Evolutionary conservation across 2,888 invertebrate species (phyloP), one percentile per base, ranked within the genome.

Genomic region (Agriopis aurantiaria): DNA sequence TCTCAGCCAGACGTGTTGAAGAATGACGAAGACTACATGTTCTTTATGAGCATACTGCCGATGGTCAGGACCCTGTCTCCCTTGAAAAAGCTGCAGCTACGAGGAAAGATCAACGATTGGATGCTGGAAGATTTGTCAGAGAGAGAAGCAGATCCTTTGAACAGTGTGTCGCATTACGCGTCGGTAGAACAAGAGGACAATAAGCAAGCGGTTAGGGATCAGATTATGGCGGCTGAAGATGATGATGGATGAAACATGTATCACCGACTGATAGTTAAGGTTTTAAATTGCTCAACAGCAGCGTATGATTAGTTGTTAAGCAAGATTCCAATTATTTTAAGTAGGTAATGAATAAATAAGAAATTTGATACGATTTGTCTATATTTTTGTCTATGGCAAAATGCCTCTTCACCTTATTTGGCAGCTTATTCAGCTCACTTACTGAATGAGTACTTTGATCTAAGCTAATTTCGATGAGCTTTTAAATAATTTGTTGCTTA

Each of bases 31-130:
- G 84, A 84, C 46, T 81, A 78, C 64, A 73, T 82, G 78, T 82
- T 77, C 52, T 75, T 84, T 14, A 72, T 82, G 69, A 83, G 83
- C 59, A 59, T 84, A 10, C 49, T 83, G 58, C 82, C 82, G 0
- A 78, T 78, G 0, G 74, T 84, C 51, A 76, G 77, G 70, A 77
- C 76, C 48, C 51, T 84, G 56, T 66, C 76, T 0, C 80, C 80
- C 8, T 67, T 84, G 9, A 82, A 81, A 71, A 83, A 83, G 68
- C 75, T 83, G 40, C 79, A 80, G 48, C 75, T 84, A 11, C 71
- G 79, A 12, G 78, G 80, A 10, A 82, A 78, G 72, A 73, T 84
- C 3, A 82, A 82, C 69, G 78, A 80, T 41, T 82, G 81, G 81
- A 58, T 84, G 17, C 61, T 84, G 51, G 79, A 81, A 10, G 72